Percentiles rank a stretch among this genome's conserved stretches.
These are phyloP conservation scores for Rhodeus uyekii DNA, from an alignment of 2,797 vertebrate genomes.

Conservation along the genomic window DNA sequence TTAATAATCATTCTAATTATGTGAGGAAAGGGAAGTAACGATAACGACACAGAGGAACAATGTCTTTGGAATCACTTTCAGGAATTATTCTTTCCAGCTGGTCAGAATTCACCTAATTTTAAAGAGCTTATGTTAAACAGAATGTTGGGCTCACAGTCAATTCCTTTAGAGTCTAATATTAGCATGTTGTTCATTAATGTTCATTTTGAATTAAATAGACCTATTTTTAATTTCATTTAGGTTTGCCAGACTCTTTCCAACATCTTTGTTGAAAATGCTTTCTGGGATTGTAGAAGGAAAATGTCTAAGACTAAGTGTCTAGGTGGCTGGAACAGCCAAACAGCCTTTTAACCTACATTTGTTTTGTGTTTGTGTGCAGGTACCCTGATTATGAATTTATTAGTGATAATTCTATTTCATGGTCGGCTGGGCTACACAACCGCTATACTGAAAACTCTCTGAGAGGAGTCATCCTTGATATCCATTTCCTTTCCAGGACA, in stretches of 20 bases:
- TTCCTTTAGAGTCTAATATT: background rate
- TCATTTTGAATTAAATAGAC: background rate
- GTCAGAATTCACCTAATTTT: background rate
- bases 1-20: background rate
- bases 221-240: background rate
- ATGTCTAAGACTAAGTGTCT: no score
- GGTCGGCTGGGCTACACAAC: slow-evolving; percentile 97
- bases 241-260: background rate
- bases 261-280: background rate
- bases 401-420: slow-evolving; percentile 99
- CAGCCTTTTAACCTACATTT: slow-evolving; percentile 18
- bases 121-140: background rate
- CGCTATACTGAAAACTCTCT: slow-evolving; percentile 98
- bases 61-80: background rate
- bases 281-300: no score
- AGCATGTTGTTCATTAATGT: background rate
- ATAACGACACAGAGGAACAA: background rate
- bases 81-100: background rate
- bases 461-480: slow-evolving; percentile 96
- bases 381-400: slow-evolving; percentile 98
- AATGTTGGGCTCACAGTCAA: background rate
- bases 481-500: slow-evolving; percentile 96
- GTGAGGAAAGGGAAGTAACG: background rate
- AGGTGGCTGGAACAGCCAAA: no score
- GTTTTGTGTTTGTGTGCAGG: slow-evolving; percentile 68